A percentile compares a stretch with the other conserved stretches of the same genome.
Conservation (phyloP, 2,113 vertebrate genomes). For the Acanthisitta chloris region DNA sequence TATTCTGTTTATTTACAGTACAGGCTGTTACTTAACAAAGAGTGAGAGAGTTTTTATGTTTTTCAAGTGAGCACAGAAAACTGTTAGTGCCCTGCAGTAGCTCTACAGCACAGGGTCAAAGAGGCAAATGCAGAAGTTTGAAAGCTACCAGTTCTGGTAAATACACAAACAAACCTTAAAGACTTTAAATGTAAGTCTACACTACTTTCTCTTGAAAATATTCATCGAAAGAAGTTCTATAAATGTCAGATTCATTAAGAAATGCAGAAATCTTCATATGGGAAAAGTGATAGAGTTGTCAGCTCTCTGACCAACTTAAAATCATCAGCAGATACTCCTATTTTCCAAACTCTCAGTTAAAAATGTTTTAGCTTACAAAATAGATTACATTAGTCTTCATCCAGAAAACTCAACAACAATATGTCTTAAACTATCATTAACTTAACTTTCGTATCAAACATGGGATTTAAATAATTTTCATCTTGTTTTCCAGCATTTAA, state of each 20-base stretch:
- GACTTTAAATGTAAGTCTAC: neutral
- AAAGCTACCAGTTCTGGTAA: neutral
- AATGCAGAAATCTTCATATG: neutral
- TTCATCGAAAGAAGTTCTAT: neutral
- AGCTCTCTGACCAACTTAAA: neutral
- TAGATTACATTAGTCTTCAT: neutral
- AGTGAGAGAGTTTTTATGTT: neutral
- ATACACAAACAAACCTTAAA: neutral
- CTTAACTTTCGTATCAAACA: neutral
- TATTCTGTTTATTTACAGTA: neutral
- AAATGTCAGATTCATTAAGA: neutral
- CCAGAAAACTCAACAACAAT: neutral
- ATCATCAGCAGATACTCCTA: neutral
- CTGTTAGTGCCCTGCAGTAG: neutral
- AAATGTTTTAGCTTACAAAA: neutral
- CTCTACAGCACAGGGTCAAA: neutral
- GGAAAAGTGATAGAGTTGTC: neutral
- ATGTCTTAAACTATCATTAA: neutral
- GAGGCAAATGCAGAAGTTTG: neutral
- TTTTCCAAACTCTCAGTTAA: neutral
- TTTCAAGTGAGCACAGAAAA: neutral
- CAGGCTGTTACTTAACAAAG: neutral
- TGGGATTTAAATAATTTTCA: neutral
- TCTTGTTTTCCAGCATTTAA: neutral
- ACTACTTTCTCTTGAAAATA: neutral